These are phyloP conservation scores for Fabriciana adippe DNA, from an alignment of 2,888 invertebrate genomes.

Conservation along the genomic window DNA sequence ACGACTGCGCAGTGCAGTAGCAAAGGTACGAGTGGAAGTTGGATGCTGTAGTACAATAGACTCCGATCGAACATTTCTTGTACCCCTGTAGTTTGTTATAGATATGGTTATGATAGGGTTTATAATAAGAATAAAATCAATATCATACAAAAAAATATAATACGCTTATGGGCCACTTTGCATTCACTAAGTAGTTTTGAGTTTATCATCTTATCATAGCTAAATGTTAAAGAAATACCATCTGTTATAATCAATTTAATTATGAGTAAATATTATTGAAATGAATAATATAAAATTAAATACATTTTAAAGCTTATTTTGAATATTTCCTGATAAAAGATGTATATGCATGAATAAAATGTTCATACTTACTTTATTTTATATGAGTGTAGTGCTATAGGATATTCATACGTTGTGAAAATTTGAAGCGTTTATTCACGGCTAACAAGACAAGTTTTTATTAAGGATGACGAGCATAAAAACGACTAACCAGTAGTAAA, in stretches of 20 bases:
- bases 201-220: not conserved
- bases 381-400: slow-evolving; percentile 21
- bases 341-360: not conserved
- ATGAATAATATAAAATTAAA: not conserved
- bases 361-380: slow-evolving; percentile 30
- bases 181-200: not conserved
- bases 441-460: slow-evolving; percentile 52
- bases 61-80: slow-evolving; percentile 57
- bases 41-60: slow-evolving; percentile 69
- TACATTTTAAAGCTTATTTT: not conserved
- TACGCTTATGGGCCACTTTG: slow-evolving; percentile 1
- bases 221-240: not conserved
- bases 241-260: not conserved
- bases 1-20: slow-evolving; percentile 68
- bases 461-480: slow-evolving; percentile 63
- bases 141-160: slow-evolving; percentile 45
- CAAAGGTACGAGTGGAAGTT: slow-evolving; percentile 66
- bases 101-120: slow-evolving; percentile 64
- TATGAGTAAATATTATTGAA: not conserved
- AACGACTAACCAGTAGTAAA: slow-evolving; percentile 77
- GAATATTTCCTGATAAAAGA: not conserved
- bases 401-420: slow-evolving; percentile 27
- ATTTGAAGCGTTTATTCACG: slow-evolving; percentile 25
- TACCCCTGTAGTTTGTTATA: slow-evolving; percentile 56
- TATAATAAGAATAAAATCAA: slow-evolving; percentile 65